Evolutionary conservation across 2,797 vertebrate species (phyloP), one percentile per base, ranked within the genome.

Genomic region (Pantherophis vulpinus): DNA sequence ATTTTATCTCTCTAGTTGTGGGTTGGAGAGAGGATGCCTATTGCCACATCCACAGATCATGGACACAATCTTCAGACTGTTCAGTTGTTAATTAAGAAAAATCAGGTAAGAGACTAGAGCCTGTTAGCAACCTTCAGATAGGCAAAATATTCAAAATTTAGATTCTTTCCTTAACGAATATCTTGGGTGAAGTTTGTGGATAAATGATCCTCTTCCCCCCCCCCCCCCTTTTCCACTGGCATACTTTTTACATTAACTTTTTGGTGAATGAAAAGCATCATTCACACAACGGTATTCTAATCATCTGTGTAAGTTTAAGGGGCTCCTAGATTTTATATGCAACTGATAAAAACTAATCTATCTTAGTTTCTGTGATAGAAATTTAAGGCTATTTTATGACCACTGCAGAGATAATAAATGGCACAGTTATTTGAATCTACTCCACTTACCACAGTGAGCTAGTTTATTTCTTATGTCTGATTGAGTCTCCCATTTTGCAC

Each of bases 61-160:
- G 99, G 99, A 88, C 98, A 99, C 97, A 99, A 99, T 97, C 98
- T 99, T 90, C 99, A 99, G 97, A 99, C 99, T 0, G 99, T 99
- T 0, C 99, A 99, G 97, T 98, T 99, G 58, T 98, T 99, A 86
- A 99, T 99, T 97, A 99, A 99, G 98, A 99, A 99, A 97, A 99
- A 99, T 94, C 99, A 99, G 98, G 99, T 99, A 95, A 95, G 91
- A 1, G 0, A 27, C 88, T 95, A 3, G 1, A 91, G 11, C 55
- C 92, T 32, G 55, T 42, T 90, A 2, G 5, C 94, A 92, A 59
- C 93, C 18, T 42, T 88, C 91, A 0, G 0, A 42, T 20, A 70
- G 54, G 60, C 55, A 86, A 42, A 51, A 93, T 55, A 18, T 27
- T 12, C 25, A 37, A 87, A 14, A 18, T 83, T 90, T 42, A 83